These are phyloP conservation scores for Atherix ibis DNA, from an alignment of 2,888 invertebrate species.

Conservation along the genomic window DNA sequence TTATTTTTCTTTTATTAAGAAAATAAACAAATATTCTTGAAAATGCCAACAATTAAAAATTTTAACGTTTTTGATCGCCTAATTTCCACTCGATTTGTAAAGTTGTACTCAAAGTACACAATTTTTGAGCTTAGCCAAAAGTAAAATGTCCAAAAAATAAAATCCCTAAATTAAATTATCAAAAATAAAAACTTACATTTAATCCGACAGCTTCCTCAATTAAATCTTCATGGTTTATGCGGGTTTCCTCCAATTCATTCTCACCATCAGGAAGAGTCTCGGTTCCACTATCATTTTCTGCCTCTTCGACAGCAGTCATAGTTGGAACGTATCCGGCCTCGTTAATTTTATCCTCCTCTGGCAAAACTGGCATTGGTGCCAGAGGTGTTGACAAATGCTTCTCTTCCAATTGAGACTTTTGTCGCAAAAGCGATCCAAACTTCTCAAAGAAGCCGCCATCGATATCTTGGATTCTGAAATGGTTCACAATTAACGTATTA, in stretches of 20 bases:
- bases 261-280: slow-evolving; percentile 44
- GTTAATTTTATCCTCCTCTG: slow-evolving; percentile 23
- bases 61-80: too few relatives aligned
- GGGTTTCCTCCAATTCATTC: slow-evolving; percentile 48
- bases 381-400: slow-evolving; percentile 33
- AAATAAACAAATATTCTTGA: too few relatives aligned
- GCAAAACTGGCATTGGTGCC: slow-evolving; percentile 33
- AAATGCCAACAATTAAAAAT: too few relatives aligned
- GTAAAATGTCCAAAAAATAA: too few relatives aligned
- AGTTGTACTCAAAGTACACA: too few relatives aligned
- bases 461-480: slow-evolving; percentile 60
- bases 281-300: slow-evolving; percentile 37
- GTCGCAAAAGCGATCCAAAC: slow-evolving; percentile 56
- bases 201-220: slow-evolving; percentile 49
- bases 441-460: slow-evolving; percentile 76
- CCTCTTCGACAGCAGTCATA: slow-evolving; percentile 16
- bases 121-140: too few relatives aligned
- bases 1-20: too few relatives aligned
- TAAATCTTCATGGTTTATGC: slow-evolving; percentile 34
- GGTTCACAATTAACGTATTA: too few relatives aligned
- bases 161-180: too few relatives aligned
- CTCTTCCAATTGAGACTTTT: slow-evolving; percentile 40
- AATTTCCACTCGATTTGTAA: too few relatives aligned
- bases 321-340: slow-evolving; percentile 14
- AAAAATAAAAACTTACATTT: slow-evolving; percentile 67